Base-by-base conservation (phyloP, 1,140 invertebrate genomes). In the Wiebesia pumilae region DNA sequence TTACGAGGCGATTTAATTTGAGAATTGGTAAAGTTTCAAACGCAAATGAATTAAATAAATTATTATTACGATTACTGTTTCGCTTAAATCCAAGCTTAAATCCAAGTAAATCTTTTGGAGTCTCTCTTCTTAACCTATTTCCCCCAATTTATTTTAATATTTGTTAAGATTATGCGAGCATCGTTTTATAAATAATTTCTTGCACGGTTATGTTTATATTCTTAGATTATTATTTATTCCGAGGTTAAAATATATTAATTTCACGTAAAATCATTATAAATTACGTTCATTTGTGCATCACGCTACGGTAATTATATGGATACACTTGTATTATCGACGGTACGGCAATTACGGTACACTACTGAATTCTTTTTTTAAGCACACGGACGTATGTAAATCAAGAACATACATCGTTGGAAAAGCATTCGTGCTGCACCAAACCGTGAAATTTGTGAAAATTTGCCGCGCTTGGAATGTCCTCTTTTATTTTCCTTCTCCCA, bases 401-500 rank as follows among this genome's bases (percentile, higher is more conserved):
- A 67, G 27, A 38, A 54, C 33, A 78, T n/a, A 30, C 21, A 30
- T 79, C n/a, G 71, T 35, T 9, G 54, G 4, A 62, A 62, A 78
- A 71, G 79, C 40, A 85, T 80, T 80, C 38, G 35, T 51, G 54
- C 38, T 30, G 51, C 86, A 84, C 38, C 75, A 73, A 78, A 62
- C 62, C 54, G 82, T 87, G 51, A 87, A 87, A 87, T 87, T 87
- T 38, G 77, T 21, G 77, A 84, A 87, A 87, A 87, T 87, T 81
- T 30, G 30, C 71, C 58, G 69, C 87, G 67, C n/a, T 38, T 6
- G 47, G 47, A 54, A 78, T 78, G 35, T 12, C 47, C 19, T 81
- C 27, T 78, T 78, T 84, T 78, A 43, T 80, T 81, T 51, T 69
- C 62, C 40, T 3, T 40, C 38, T 24, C 58, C 33, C 30, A 79